phyloP scores from a whole-genome alignment of 2,888 invertebrate genomes.

The Dolomedes plantarius region DNA sequence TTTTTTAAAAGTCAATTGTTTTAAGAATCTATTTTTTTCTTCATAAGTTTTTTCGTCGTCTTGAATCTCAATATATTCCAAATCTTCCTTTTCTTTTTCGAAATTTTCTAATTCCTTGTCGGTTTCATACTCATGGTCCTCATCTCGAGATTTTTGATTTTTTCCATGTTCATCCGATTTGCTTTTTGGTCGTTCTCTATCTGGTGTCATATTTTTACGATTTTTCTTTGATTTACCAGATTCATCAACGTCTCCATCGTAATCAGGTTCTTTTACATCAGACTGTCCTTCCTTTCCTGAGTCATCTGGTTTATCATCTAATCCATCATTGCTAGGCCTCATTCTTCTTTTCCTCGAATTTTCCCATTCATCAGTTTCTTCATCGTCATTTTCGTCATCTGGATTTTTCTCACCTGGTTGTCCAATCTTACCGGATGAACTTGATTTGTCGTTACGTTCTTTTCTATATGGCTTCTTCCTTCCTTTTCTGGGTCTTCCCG shows the following conservation, averaged over 20 bases:
- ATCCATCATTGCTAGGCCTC: neutral
- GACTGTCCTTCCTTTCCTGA: neutral
- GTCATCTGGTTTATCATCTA: neutral
- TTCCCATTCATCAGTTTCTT: neutral
- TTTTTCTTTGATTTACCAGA: neutral
- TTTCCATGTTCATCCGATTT: too few species aligned
- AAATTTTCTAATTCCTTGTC: too few species aligned
- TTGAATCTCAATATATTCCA: too few species aligned
- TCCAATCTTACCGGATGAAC: neutral
- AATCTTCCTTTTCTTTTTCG: too few species aligned
- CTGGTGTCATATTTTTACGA: neutral
- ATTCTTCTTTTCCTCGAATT: neutral
- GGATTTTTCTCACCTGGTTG: neutral
- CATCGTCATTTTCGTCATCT: neutral
- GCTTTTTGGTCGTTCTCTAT: too few species aligned
- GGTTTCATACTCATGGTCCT: too few species aligned
- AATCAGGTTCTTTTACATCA: neutral
- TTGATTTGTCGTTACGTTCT: neutral
- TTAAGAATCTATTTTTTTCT: too few species aligned
- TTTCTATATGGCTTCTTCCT: neutral
- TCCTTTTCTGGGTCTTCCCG: neutral
- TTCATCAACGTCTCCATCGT: neutral
- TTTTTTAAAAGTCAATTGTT: too few species aligned
- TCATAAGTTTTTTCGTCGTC: too few species aligned
- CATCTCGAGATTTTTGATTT: too few species aligned